Evolutionary conservation across 2,888 invertebrate genomes (phyloP), one percentile per base, ranked within the genome.

Genomic region (Eupithecia vulgata): DNA sequence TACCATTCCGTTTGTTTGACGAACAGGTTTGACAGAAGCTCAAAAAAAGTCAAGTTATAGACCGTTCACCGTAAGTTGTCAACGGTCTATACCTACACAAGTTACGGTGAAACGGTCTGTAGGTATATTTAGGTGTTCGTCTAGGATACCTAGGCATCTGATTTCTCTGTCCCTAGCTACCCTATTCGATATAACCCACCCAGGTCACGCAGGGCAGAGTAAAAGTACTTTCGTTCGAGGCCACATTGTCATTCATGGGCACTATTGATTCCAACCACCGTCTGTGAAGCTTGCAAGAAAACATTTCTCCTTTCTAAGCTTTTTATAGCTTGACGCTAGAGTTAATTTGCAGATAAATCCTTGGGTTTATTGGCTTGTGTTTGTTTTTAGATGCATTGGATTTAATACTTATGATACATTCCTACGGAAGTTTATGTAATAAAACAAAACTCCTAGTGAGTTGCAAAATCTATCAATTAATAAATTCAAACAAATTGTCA

Each of bases 221-320:
- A 94, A 93, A 93, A 93, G 93, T 93, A 91, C 93, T 94, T 94
- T 94, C 94, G 86, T 93, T 93, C 90, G 91, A 88, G 92, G 93
- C 88, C 91, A 88, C 88, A 92, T 93, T 92, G 91, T 89, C 91
- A 94, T 93, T 91, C 93, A 89, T 76, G 83, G 71, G 85, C 83
- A 82, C 82, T 82, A 84, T 85, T 76, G 75, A 69, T 78, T 79
- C 78, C 72, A 68, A 65, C 71, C 61, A 78, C 76, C 79, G 83
- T 81, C 83, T 80, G 83, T 85, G 85, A 86, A 84, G 77, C 77
- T 64, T 72, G 57, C 30, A 57, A 48, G 68, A n/a, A 66, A 35
- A 48, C 30, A 65, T 65, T 65, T 65, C 65, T 65, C 25, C 37
- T 25, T 21, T 21, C 8, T 65, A 42, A 37, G 21, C 13, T 12